These are phyloP conservation scores for Proterorhinus semilunaris DNA, from an alignment of 2,113 vertebrate genomes.

Conservation along the genomic window DNA sequence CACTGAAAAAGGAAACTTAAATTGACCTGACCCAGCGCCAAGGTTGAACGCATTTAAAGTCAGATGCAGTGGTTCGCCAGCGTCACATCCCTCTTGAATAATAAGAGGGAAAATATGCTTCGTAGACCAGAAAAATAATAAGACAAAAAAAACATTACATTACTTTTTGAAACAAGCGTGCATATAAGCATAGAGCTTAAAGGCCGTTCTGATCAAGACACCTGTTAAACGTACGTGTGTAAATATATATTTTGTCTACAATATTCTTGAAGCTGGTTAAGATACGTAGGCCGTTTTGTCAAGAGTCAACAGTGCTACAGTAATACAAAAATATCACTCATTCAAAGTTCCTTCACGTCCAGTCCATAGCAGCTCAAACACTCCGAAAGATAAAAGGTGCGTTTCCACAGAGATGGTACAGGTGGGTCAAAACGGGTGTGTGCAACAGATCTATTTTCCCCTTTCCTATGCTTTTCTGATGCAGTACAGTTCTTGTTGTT, in stretches of 20 bases:
- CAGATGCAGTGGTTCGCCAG: no score
- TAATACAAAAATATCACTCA: neutral
- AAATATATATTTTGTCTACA: constrained; percentile 1
- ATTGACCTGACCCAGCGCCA: no score
- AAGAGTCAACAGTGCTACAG: constrained; percentile 1
- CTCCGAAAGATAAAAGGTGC: neutral
- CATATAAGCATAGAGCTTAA: neutral
- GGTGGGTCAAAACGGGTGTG: neutral
- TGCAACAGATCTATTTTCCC: neutral
- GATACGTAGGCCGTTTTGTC: neutral
- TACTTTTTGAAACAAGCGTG: neutral
- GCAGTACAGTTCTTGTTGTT: no score
- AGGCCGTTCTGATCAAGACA: neutral
- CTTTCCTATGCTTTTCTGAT: no score
- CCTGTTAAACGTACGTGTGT: neutral
- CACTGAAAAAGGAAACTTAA: no score
- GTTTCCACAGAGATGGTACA: neutral
- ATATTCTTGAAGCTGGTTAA: neutral
- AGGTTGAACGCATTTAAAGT: no score
- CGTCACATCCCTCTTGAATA: no score
- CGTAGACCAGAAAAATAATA: neutral
- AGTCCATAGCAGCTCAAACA: constrained; percentile 33
- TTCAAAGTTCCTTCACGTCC: constrained; percentile 12
- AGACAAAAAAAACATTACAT: constrained; percentile 2
- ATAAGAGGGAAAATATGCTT: neutral